Evolutionary conservation across 2,888 invertebrate genomes (phyloP), one percentile per base, ranked within the genome.

Genomic region (Amaurobius ferox): DNA sequence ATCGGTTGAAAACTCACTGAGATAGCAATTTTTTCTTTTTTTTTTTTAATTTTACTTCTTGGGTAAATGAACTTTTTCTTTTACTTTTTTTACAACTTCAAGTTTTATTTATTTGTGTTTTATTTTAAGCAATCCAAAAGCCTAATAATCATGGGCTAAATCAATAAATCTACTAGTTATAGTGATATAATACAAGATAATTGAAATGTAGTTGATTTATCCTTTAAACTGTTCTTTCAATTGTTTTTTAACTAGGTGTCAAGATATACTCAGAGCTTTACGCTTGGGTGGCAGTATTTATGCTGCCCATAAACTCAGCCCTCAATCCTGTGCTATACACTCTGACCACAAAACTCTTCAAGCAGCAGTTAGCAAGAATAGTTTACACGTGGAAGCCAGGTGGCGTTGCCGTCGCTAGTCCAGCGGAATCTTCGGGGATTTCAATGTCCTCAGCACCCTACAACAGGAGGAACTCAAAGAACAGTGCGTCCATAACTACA

Each of bases 251-350:
- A 7, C 6, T 44, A 94, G 94, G 94, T 67, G 91, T 92, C 29
- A 90, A 91, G 26, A 93, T 94, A 70, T 93, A 93, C 11, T 91
- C 93, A 61, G 91, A 92, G 74, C 89, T 94, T 5, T 94, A 94
- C 89, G 94, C 93, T 5, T 94, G 93, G 93, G 90, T 94, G 86
- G 94, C 94, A 0, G 93, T 94, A 26, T 92, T 94, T 88, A 92
- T 94, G 16, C 90, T 94, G 35, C 94, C 94, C 0, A 93, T 94
- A 6, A 94, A 94, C 90, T 94, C 93, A 0, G 94, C 94, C 0
- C 90, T 94, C 3, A 94, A 94, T 91, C 94, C 94, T 0, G 92
- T 94, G 26, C 91, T 94, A 55, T 94, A 94, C 90, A 94, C 94
- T 0, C 89, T 94, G 55, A 94, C 94, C 1, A 94, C 94, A 1